phyloP scores from a whole-genome alignment of 2,113 vertebrate genomes.

The Heteronetta atricapilla region DNA sequence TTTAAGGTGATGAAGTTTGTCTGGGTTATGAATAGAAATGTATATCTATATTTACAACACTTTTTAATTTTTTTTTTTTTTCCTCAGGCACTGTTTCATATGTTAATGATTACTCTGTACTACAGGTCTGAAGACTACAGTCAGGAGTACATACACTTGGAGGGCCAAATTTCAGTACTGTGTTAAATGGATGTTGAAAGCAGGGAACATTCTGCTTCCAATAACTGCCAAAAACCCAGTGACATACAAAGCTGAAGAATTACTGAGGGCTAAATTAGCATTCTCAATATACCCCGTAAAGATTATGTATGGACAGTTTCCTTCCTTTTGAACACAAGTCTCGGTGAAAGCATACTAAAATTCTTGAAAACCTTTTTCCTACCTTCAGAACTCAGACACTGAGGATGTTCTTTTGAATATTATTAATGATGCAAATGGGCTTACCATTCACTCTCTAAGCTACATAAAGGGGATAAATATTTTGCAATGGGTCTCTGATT shows the following conservation, averaged over 20 bases:
- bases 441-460: background rate
- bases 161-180: background rate
- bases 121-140: background rate
- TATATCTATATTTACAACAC: fast-evolving
- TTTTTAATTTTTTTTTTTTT: background rate
- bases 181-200: background rate
- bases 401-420: background rate
- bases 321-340: background rate
- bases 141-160: fast-evolving
- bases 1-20: background rate
- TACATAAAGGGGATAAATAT: background rate
- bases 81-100: background rate
- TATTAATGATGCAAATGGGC: background rate
- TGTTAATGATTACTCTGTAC: background rate
- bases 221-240: background rate
- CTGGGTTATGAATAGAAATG: background rate
- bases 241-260: background rate
- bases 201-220: background rate
- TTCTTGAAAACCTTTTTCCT: background rate
- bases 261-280: fast-evolving
- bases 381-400: background rate
- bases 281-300: background rate
- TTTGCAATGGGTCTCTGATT: background rate
- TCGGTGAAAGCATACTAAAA: background rate
- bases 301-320: background rate